Percentiles rank a stretch among this genome's conserved stretches.
Evolutionary conservation across 2,888 invertebrate genomes (phyloP).

Genomic region (Drosophila meridiana): DNA sequence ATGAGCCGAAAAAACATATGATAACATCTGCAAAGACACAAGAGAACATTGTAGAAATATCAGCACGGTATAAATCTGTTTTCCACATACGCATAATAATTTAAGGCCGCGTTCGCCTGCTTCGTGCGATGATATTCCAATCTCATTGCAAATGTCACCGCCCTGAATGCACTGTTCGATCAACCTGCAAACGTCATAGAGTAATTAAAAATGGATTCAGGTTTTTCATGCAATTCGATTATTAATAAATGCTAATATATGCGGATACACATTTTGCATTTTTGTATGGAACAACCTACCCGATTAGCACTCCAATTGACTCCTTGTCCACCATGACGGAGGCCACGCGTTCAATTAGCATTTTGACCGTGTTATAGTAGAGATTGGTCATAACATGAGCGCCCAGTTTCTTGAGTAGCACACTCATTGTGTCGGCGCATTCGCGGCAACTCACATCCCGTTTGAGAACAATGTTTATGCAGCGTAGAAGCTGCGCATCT

Average conservation of each 20-base stretch:
- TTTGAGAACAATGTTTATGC: slow-evolving; percentile 94
- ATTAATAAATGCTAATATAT: slow-evolving; percentile 1
- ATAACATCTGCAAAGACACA: slow-evolving; percentile 86
- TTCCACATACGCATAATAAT: slow-evolving; percentile 89
- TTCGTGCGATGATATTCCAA: slow-evolving; percentile 92
- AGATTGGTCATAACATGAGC: slow-evolving; percentile 97
- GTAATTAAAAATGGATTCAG: slow-evolving; percentile 1
- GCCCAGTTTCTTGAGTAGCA: slow-evolving; percentile 95
- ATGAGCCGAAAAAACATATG: slow-evolving; percentile 96
- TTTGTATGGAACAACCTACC: slow-evolving; percentile 81
- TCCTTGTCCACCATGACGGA: slow-evolving; percentile 98
- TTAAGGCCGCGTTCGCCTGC: slow-evolving; percentile 96
- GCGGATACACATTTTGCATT: too few species aligned
- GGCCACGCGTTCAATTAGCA: slow-evolving; percentile 96
- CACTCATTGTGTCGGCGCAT: slow-evolving; percentile 95
- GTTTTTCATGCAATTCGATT: not conserved
- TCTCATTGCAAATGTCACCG: slow-evolving; percentile 89
- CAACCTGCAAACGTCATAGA: slow-evolving; percentile 63
- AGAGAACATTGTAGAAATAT: not conserved
- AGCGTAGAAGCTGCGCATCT: slow-evolving; percentile 89
- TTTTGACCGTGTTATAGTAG: slow-evolving; percentile 98
- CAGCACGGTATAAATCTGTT: not conserved
- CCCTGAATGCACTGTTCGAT: slow-evolving; percentile 91
- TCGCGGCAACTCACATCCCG: slow-evolving; percentile 97
- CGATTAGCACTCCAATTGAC: slow-evolving; percentile 90